A percentile compares a stretch with the other conserved stretches of the same genome.
Conservation (phyloP, 2,797 vertebrate genomes). For the Dendrocincla fuliginosa region DNA sequence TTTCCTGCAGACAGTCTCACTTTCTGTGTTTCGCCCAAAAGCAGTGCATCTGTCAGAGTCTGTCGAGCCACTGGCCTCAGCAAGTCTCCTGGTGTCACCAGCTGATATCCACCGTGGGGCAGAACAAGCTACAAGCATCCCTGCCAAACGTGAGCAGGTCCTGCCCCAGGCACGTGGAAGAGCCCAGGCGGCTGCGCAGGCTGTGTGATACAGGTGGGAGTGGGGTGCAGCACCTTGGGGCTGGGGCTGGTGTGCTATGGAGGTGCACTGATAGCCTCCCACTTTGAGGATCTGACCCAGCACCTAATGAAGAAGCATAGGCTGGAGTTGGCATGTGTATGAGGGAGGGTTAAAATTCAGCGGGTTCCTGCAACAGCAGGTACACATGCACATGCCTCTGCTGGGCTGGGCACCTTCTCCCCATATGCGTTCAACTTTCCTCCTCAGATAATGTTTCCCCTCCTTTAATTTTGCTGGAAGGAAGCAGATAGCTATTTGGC, state of each 20-base stretch:
- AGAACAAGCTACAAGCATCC: neutral
- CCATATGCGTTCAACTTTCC: neutral
- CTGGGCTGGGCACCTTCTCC: neutral
- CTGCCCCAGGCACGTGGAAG: neutral
- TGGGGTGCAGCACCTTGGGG: neutral
- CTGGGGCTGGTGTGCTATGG: neutral
- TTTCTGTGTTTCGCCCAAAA: neutral
- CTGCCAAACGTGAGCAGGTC: neutral
- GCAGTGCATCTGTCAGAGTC: neutral
- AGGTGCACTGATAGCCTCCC: neutral
- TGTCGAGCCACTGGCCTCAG: neutral
- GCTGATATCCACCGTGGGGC: neutral
- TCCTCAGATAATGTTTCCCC: neutral
- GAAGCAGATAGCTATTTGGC: conserved; percentile 22
- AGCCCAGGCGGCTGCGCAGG: accelerated
- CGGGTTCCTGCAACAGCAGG: neutral
- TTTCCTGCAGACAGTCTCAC: neutral
- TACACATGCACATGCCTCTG: accelerated
- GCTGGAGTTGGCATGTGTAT: neutral
- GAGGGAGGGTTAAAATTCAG: neutral
- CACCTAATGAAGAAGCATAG: neutral
- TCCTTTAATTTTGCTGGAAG: conserved; percentile 24
- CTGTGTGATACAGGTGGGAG: neutral
- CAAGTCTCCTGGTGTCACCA: neutral
- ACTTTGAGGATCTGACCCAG: neutral